These are phyloP conservation scores for Bujurquina vittata DNA, from an alignment of 2,113 vertebrate species.

Conservation along the genomic window DNA sequence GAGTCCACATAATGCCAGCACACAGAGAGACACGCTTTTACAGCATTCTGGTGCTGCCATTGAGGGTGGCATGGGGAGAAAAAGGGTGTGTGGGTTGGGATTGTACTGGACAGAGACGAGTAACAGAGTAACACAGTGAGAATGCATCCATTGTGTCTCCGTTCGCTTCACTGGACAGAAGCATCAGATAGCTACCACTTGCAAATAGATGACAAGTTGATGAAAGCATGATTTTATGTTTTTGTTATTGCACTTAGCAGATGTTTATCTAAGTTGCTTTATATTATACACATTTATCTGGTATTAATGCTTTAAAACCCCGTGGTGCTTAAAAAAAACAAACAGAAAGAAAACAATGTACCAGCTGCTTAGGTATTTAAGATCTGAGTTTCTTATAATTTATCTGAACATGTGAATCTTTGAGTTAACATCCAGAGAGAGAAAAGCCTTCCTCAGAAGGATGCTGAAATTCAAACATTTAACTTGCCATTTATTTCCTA, in stretches of 20 bases:
- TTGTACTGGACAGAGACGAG: slow-evolving; percentile 66
- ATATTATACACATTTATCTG: background rate
- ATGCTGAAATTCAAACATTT: background rate
- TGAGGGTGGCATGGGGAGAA: slow-evolving; percentile 18
- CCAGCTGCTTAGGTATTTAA: background rate
- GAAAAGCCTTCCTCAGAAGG: background rate
- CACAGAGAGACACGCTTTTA: slow-evolving; percentile 13
- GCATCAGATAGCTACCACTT: slow-evolving; percentile 20
- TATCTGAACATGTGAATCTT: background rate
- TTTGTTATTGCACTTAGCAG: background rate
- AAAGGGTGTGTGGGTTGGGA: slow-evolving; percentile 22
- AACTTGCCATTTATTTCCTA: background rate
- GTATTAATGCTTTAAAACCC: background rate
- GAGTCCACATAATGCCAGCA: background rate
- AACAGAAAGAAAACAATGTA: background rate
- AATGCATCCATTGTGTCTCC: slow-evolving; percentile 71
- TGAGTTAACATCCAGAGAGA: background rate
- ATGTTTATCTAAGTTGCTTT: background rate
- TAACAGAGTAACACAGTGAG: slow-evolving; percentile 51
- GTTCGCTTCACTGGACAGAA: slow-evolving; percentile 28
- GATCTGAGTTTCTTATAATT: background rate
- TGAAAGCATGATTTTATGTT: background rate
- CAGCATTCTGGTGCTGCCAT: slow-evolving; percentile 11
- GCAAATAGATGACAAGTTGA: background rate
- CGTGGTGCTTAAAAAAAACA: background rate